phyloP scores from a whole-genome alignment of 2,113 vertebrate species.

The Hirundichthys speculiger region DNA sequence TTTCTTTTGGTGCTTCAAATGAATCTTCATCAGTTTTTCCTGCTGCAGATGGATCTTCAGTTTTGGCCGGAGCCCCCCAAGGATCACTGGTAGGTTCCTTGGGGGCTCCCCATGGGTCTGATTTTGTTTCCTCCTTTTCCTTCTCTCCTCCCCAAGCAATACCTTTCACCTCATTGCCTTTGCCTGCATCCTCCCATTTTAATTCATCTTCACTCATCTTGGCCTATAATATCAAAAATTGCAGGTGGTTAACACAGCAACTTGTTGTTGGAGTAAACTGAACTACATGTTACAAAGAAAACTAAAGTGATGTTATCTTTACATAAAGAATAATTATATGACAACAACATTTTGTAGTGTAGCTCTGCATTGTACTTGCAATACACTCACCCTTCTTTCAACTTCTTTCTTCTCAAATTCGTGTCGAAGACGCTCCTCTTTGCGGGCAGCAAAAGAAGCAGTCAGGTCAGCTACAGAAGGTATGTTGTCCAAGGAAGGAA shows the following conservation, averaged over 20 bases:
- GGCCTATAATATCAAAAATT: conserved; percentile 68
- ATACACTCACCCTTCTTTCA: conserved; percentile 78
- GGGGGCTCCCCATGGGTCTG: conserved; percentile 44
- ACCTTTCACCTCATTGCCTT: background rate
- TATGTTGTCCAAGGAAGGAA: conserved; percentile 75
- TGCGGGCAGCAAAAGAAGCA: conserved; percentile 82
- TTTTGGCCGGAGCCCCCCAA: conserved; percentile 65
- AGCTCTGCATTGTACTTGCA: background rate
- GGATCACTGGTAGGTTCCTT: conserved; percentile 55
- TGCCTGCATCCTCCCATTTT: conserved; percentile 76
- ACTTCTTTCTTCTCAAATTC: conserved; percentile 88
- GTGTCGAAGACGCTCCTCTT: conserved; percentile 80
- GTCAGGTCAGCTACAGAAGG: conserved; percentile 83
- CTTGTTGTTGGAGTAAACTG: background rate
- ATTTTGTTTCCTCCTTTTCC: conserved; percentile 31
- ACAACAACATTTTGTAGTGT: background rate
- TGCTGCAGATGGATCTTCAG: conserved; percentile 50
- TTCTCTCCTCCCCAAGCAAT: conserved; percentile 46
- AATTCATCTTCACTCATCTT: conserved; percentile 73
- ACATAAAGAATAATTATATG: too few relatives aligned
- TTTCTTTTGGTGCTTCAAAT: conserved; percentile 27
- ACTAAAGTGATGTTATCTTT: too few relatives aligned
- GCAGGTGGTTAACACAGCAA: background rate
- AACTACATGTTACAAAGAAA: background rate
- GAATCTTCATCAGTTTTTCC: conserved; percentile 52